Evolutionary conservation across 30 jellyfish, hydroid and myxozoan genomes (phyloP).

Genomic region (Cassiopea xamachana): DNA sequence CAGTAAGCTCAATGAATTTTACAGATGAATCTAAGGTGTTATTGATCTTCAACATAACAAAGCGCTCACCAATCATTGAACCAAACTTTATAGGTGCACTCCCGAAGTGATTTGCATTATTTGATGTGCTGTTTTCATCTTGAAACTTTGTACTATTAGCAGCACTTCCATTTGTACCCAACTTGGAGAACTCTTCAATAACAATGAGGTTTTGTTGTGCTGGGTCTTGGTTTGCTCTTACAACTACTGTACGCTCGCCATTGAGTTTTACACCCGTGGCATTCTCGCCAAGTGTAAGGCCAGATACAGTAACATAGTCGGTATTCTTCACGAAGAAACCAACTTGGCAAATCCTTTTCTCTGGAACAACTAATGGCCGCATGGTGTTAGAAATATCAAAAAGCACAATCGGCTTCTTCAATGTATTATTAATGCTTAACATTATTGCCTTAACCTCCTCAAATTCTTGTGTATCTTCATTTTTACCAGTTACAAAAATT

Average conservation of each 20-base stretch:
- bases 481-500: conserved; percentile 23
- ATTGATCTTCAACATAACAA: conserved; percentile 55
- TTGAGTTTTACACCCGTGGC: conserved; percentile 71
- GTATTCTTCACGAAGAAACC: conserved; percentile 84
- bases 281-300: conserved; percentile 67
- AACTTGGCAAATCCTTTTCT: conserved; percentile 74
- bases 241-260: conserved; percentile 63
- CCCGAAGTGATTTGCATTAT: background rate
- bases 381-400: conserved; percentile 78
- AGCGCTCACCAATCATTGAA: conserved; percentile 7
- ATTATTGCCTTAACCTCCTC: conserved; percentile 54
- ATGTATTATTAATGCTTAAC: conserved; percentile 81
- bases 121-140: background rate
- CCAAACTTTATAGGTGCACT: background rate
- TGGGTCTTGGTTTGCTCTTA: conserved; percentile 51
- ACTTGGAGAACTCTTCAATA: background rate
- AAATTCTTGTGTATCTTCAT: conserved; percentile 3
- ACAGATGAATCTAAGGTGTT: conserved; percentile 42
- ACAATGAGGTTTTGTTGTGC: conserved; percentile 31
- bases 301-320: conserved; percentile 73
- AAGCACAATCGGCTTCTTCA: conserved; percentile 70
- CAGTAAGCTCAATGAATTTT: conserved; percentile 56
- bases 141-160: background rate
- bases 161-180: background rate
- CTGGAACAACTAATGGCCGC: conserved; percentile 87